Conservation (phyloP, 2,888 invertebrate genomes). For the Caradrina kadenii region DNA sequence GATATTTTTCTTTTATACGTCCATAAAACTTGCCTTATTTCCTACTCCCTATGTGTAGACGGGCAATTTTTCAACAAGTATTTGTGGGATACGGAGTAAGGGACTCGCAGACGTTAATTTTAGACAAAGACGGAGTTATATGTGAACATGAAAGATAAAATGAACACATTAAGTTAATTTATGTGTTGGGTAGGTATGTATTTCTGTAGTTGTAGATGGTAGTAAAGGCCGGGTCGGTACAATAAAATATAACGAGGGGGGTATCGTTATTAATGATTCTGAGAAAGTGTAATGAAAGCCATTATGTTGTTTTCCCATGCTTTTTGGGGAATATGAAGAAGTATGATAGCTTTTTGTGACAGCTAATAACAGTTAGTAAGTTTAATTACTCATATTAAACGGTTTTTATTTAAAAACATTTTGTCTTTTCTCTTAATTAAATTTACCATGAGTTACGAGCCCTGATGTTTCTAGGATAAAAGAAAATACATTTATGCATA, state of each 20-base stretch:
- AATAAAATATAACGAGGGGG: conserved; percentile 56
- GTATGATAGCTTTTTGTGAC: conserved; percentile 5
- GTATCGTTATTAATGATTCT: conserved; percentile 53
- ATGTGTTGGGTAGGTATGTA: conserved; percentile 74
- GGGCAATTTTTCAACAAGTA: conserved; percentile 80
- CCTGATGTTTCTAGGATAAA: background rate
- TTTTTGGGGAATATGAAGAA: conserved; percentile 11
- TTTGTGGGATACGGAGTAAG: conserved; percentile 71
- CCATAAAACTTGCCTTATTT: conserved; percentile 58
- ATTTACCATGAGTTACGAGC: background rate
- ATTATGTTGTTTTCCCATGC: conserved; percentile 30
- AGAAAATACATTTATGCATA: background rate
- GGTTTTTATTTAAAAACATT: background rate
- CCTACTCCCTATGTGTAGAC: conserved; percentile 56
- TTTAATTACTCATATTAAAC: background rate
- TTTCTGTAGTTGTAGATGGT: conserved; percentile 61
- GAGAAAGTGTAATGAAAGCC: conserved; percentile 38
- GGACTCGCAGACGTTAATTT: conserved; percentile 80
- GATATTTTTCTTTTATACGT: conserved; percentile 68
- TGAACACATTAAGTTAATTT: conserved; percentile 81
- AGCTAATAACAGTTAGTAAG: background rate
- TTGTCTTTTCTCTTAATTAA: background rate
- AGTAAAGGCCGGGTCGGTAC: conserved; percentile 36
- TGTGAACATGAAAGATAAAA: conserved; percentile 73
- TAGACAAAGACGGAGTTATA: conserved; percentile 78